Evolutionary conservation across 2,113 vertebrate genomes (phyloP), one percentile per base, ranked within the genome.

Genomic region (Lasiurus cinereus): DNA sequence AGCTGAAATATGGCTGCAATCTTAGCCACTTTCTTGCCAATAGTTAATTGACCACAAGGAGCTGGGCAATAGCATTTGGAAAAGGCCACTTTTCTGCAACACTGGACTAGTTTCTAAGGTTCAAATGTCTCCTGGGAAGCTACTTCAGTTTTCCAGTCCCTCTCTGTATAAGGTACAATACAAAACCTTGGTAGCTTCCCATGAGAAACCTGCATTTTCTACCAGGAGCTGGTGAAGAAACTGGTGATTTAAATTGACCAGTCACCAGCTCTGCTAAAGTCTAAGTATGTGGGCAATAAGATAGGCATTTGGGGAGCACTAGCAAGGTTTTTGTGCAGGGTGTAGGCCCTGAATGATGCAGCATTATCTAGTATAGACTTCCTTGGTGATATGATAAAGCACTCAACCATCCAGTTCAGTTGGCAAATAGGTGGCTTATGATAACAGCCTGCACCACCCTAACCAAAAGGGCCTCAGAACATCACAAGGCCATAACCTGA

Each of bases 341-440:
- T 86, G 8, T 21, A 83, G 88, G 3, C 33, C n/a, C 36, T 29
- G 59, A 39, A 78, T 72, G 52, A 36, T 31, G 66, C 6, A n/a
- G 16, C 79, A 48, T 54, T 62, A 39, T 78, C 69, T 39, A n/a
- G 67, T 73, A 84, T 10, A 73, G 50, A 16, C 31, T 48, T 11
- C 18, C 22, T 48, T 88, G 24, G 16, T 93, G 77, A 79, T 52
- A 10, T 66, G 70, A 76, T 48, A 73, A 70, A 73, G 43, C 56
- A 78, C 52, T 94, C 66, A 90, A 18, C 74, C 83, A 62, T 80
- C 72, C 21, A 19, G 50, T 92, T 94, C 87, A 92, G 31, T 92
- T 64, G 95, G 50, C 52, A 90, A 90, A 73, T 24, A 62, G 36
- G 10, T 24, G 8, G 24, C 66, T 48, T 46, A 59, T 22, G 50